Evolutionary conservation across 2,888 invertebrate genomes (phyloP).

Genomic region (Ichneumoninae sp.): DNA sequence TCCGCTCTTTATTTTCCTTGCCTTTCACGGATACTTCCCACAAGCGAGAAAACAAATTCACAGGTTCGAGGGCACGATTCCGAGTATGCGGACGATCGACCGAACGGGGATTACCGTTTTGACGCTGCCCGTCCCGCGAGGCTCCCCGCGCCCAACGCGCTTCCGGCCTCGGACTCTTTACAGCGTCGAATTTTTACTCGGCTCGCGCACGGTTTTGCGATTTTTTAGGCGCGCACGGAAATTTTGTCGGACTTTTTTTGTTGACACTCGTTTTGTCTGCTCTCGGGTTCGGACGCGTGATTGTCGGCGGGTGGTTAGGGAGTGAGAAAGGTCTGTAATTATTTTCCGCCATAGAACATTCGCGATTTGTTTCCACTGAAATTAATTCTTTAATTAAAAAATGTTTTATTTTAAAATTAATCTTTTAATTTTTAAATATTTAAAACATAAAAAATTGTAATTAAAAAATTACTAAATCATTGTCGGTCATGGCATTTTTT

Average conservation of each 20-base stretch:
- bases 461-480: too few relatives aligned
- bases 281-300: too few relatives aligned
- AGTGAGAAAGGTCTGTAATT: neutral
- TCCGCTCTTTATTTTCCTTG: constrained; percentile 10
- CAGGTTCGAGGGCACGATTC: constrained; percentile 62
- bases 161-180: neutral
- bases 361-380: too few relatives aligned
- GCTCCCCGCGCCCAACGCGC: neutral
- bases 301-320: too few relatives aligned
- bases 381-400: too few relatives aligned
- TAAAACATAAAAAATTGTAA: too few relatives aligned
- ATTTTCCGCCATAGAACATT: neutral
- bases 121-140: constrained; percentile 11
- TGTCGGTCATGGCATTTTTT: neutral
- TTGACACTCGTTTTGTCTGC: too few relatives aligned
- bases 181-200: neutral
- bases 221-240: neutral
- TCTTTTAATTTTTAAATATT: too few relatives aligned
- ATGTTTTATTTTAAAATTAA: too few relatives aligned
- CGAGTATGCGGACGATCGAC: constrained; percentile 49
- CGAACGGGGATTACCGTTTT: constrained; percentile 37
- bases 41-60: constrained; percentile 63
- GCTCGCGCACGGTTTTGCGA: neutral
- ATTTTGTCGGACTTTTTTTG: too few relatives aligned
- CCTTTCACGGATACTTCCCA: constrained; percentile 57